Evolutionary conservation across 2,797 vertebrate genomes (phyloP).

Genomic region (Protonibea diacanthus): DNA sequence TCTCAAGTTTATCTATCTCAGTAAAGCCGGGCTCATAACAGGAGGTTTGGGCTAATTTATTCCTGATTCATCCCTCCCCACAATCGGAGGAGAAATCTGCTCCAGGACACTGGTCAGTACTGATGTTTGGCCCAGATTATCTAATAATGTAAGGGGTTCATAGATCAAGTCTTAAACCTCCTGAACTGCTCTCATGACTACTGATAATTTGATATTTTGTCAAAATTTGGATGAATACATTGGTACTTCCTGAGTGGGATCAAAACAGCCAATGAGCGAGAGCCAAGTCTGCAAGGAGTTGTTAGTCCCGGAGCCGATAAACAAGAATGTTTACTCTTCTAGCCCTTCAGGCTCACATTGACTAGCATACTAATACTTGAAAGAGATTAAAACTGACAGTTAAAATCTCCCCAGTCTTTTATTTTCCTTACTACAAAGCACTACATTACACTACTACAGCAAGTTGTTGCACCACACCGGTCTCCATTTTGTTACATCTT

Average conservation of each 20-base stretch:
- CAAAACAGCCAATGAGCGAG: too few relatives aligned
- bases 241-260: not conserved
- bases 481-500: too few relatives aligned
- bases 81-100: slow-evolving; percentile 1
- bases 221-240: not conserved
- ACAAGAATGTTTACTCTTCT: too few relatives aligned
- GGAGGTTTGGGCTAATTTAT: not conserved
- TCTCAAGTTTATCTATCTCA: not conserved
- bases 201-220: not conserved
- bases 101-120: not conserved
- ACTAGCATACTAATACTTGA: too few relatives aligned
- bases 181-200: not conserved
- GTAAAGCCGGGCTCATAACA: not conserved
- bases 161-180: not conserved
- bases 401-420: too few relatives aligned
- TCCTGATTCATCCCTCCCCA: not conserved
- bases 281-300: too few relatives aligned
- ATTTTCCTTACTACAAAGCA: too few relatives aligned
- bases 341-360: too few relatives aligned
- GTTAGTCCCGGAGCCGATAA: too few relatives aligned
- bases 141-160: not conserved
- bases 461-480: too few relatives aligned
- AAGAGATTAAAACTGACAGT: too few relatives aligned
- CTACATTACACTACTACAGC: too few relatives aligned
- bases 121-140: not conserved